Base-by-base conservation (phyloP, 2,113 vertebrate species). In the Corvus moneduloides region DNA sequence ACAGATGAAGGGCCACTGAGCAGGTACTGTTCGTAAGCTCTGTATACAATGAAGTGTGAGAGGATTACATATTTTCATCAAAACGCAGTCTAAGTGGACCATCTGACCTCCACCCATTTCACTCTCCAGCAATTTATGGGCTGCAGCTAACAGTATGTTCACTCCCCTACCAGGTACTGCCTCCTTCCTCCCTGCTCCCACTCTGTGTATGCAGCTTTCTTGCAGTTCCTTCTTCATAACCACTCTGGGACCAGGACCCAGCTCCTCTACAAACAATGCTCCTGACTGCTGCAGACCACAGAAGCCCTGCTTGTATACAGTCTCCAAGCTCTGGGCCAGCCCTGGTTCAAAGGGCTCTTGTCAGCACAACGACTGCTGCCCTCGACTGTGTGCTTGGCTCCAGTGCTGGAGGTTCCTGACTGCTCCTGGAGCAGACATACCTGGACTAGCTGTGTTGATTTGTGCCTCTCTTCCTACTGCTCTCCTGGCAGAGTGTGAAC, bases 131-230 rank as follows among this genome's bases (percentile, higher is more conserved):
- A 83, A 43, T 54, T 33, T 37, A 10, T n/a, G 22, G 27, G 37
- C 56, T 39, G 41, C 73, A 92, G 58, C 91, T 91, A 91, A 62
- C 90, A 91, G 35, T 66, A 9, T 8, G 27, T 93, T 95, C 77
- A 44, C 72, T 95, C 43, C 66, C 72, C 51, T 68, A 24, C 68
- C 83, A 78, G 83, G 73, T 93, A 20, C 64, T 74, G 83, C 73
- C 80, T 81, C 59, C 71, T 82, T 81, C 59, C 49, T 91, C 52
- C 82, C 82, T 91, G 84, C 76, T 93, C 72, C 80, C 52, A 67
- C 63, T 92, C 12, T 90, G 61, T 63, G 63, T 69, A 51, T 83
- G 71, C 91, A 76, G 74, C 90, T 96, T 95, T 93, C 90, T 90
- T 94, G 84, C 75, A 71, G 51, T 77, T 91, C 48, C 48, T 91